Conservation (phyloP, 2,888 invertebrate species). For the Protonemura montana region DNA sequence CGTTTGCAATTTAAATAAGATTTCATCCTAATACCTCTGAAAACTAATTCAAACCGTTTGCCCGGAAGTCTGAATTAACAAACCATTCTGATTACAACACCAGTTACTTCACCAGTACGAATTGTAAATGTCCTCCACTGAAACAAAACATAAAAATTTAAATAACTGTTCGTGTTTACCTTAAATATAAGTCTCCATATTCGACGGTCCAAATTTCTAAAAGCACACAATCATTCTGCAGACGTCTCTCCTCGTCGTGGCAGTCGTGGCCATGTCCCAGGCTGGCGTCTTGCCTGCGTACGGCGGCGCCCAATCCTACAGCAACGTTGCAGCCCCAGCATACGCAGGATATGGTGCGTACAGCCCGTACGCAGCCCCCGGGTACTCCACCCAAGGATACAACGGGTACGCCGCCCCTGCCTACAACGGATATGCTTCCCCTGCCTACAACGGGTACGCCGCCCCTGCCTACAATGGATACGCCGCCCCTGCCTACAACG, state of each 20-base stretch:
- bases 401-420: background rate
- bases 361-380: background rate
- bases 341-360: background rate
- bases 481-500: constrained; percentile 5
- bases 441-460: constrained; percentile 17
- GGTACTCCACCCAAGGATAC: background rate
- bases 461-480: background rate
- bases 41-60: no score
- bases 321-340: background rate
- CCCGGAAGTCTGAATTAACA: no score
- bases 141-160: no score
- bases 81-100: no score
- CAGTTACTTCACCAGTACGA: no score
- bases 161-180: no score
- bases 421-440: constrained; percentile 32
- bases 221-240: background rate
- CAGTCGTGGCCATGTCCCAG: constrained; percentile 18
- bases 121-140: no score
- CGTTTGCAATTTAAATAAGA: no score
- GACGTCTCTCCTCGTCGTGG: background rate
- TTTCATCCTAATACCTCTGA: no score
- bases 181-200: no score
- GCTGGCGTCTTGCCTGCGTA: constrained; percentile 28
- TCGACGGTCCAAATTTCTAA: no score
- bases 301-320: background rate